These are phyloP conservation scores for Synodontis membranacea DNA, from an alignment of 2,113 vertebrate species.

Conservation along the genomic window DNA sequence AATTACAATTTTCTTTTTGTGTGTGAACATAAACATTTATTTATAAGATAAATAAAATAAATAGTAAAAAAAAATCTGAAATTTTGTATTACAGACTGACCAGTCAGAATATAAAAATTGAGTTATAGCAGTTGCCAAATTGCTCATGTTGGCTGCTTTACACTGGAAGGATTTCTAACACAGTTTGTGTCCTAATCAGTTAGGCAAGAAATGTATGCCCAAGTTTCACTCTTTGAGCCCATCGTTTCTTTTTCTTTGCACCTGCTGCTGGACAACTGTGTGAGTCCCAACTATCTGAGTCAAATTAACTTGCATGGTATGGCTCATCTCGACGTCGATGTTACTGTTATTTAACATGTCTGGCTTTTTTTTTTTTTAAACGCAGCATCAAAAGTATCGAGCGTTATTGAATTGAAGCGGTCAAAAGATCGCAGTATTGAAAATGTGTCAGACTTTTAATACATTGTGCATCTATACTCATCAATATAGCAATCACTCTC, in stretches of 20 bases:
- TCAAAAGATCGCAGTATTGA: not conserved
- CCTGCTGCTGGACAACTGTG: not conserved
- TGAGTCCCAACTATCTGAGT: not conserved
- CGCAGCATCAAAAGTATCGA: not conserved
- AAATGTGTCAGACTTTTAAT: not conserved
- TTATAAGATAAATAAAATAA: not conserved
- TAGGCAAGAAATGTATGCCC: not conserved
- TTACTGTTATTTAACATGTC: too few relatives aligned
- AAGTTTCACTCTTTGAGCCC: not conserved
- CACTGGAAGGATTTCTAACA: not conserved
- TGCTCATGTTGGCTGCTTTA: not conserved
- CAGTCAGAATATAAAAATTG: not conserved
- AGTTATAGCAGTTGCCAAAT: not conserved
- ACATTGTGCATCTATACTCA: not conserved
- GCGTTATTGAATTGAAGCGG: not conserved
- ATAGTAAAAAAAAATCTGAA: not conserved
- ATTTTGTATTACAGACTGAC: not conserved
- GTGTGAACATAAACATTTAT: not conserved
- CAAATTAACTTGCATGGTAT: not conserved
- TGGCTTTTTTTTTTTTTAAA: too few relatives aligned
- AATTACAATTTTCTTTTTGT: not conserved
- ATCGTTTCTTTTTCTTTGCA: not conserved
- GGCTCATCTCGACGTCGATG: not conserved
- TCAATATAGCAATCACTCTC: too few relatives aligned
- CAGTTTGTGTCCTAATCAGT: not conserved